These are phyloP conservation scores for Mellivora capensis DNA, from an alignment of 2,113 vertebrate genomes.

Conservation along the genomic window DNA sequence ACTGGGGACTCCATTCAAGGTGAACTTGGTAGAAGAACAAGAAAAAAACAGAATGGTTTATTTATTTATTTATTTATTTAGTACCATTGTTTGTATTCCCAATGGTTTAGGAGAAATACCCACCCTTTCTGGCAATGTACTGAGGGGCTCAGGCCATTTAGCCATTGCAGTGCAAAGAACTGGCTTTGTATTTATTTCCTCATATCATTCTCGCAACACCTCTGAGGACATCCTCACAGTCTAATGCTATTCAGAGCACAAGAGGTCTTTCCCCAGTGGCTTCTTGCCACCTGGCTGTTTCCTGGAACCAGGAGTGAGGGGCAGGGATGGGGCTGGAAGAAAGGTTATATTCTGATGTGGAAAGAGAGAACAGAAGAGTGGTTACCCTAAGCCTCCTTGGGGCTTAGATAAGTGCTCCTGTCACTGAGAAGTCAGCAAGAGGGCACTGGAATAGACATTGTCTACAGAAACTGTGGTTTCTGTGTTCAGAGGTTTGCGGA, in stretches of 20 bases:
- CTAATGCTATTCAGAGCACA: not conserved
- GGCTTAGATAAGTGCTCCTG: not conserved
- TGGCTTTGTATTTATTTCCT: not conserved
- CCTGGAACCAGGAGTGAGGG: not conserved
- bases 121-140: not conserved
- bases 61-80: not conserved
- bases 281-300: not conserved
- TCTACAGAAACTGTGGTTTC: not conserved
- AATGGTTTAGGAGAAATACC: not conserved
- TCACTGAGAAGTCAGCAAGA: not conserved
- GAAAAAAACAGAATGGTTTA: not conserved
- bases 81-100: not conserved
- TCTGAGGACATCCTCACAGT: not conserved
- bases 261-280: not conserved
- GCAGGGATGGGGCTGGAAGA: not conserved
- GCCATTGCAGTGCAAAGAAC: not conserved
- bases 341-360: not conserved
- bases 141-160: rapidly evolving
- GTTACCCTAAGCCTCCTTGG: not conserved
- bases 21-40: not conserved
- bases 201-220: not conserved
- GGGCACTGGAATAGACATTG: not conserved
- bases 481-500: not conserved
- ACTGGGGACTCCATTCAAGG: not conserved
- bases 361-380: not conserved